Conservation (phyloP, 2,113 vertebrate species). For the Sceloporus undulatus region DNA sequence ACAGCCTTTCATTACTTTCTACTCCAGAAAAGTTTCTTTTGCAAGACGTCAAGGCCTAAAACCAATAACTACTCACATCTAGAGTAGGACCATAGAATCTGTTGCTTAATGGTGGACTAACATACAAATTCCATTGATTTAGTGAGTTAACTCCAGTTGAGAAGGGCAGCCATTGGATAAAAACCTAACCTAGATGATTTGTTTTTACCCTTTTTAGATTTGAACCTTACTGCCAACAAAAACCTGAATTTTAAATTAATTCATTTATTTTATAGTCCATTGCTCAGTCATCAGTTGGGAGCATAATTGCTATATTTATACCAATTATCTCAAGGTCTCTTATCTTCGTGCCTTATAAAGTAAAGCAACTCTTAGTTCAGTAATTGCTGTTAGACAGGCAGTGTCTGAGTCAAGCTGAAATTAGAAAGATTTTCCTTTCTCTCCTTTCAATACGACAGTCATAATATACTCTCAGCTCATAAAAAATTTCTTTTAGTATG, state of each 20-base stretch:
- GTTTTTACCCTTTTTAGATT: not conserved
- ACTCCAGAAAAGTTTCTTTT: not conserved
- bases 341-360: constrained; percentile 60
- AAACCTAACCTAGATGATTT: too few relatives aligned
- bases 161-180: too few relatives aligned
- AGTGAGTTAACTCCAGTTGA: not conserved
- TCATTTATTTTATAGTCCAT: constrained; percentile 21
- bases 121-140: too few relatives aligned
- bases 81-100: too few relatives aligned
- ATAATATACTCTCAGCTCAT: not conserved
- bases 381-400: constrained; percentile 60
- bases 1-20: not conserved
- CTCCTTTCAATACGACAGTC: not conserved
- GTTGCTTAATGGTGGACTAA: too few relatives aligned
- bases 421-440: not conserved
- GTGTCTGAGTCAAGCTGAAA: constrained; percentile 47
- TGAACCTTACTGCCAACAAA: constrained; percentile 36
- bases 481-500: constrained; percentile 18
- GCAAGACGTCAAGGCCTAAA: constrained; percentile 31
- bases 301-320: constrained; percentile 66
- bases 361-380: constrained; percentile 63
- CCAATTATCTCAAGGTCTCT: constrained; percentile 68
- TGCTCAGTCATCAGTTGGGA: constrained; percentile 17
- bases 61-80: constrained; percentile 53
- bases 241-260: constrained; percentile 31